Percentiles rank a stretch among this genome's conserved stretches.
phyloP scores from a whole-genome alignment of 2,888 invertebrate species.

The Thereva unica region DNA sequence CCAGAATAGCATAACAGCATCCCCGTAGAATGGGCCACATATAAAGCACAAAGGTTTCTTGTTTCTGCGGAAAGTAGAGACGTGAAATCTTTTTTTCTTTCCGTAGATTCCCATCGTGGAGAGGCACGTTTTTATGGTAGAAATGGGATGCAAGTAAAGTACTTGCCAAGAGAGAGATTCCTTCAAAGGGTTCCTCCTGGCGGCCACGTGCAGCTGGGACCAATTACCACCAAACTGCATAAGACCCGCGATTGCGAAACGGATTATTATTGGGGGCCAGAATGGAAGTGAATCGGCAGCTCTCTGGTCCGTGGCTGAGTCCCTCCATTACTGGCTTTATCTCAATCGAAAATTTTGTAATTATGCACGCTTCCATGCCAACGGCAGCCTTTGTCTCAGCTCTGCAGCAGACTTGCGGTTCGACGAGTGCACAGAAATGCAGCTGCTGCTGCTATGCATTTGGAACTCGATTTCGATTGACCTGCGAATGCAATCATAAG shows the following conservation, averaged over 20 bases:
- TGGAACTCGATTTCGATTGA: constrained; percentile 5
- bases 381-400: constrained; percentile 28
- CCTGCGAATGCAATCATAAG: constrained; percentile 31
- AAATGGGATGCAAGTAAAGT: too few species aligned
- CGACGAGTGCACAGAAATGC: constrained; percentile 7
- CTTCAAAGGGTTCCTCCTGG: too few species aligned
- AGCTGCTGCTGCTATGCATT: constrained; percentile 27
- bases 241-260: constrained; percentile 13
- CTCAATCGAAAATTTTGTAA: constrained; percentile 34
- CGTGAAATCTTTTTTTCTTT: too few species aligned
- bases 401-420: constrained; percentile 6
- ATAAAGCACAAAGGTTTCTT: too few species aligned
- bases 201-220: too few species aligned
- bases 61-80: too few species aligned
- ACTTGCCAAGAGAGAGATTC: too few species aligned
- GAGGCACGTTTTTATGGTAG: too few species aligned
- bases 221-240: too few species aligned
- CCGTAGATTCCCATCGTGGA: too few species aligned
- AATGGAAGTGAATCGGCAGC: constrained; percentile 14
- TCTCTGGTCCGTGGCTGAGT: background rate
- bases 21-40: too few species aligned
- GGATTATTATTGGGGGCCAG: constrained; percentile 2
- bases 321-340: constrained; percentile 21
- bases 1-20: too few species aligned
- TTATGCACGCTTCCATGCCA: constrained; percentile 34